phyloP scores from a whole-genome alignment of 1,140 invertebrate genomes.

The Orussus abietinus region DNA sequence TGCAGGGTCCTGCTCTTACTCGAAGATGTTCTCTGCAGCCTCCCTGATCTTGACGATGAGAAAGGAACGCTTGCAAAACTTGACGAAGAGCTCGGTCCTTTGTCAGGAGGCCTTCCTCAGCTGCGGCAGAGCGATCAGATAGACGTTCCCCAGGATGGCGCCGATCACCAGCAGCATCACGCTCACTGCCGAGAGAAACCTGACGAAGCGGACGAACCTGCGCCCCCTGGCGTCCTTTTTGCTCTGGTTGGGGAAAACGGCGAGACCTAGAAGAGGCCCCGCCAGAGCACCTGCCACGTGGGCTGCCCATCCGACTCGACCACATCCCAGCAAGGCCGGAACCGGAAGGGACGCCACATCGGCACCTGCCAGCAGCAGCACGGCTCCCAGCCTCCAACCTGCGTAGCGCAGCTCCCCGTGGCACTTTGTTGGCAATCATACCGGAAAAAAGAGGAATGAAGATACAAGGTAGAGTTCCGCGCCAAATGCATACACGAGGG shows the following conservation, averaged over 20 bases:
- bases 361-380: constrained; percentile 59
- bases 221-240: constrained; percentile 45
- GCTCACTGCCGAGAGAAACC: constrained; percentile 43
- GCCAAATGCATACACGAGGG: too few species aligned
- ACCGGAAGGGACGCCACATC: constrained; percentile 55
- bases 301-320: constrained; percentile 71
- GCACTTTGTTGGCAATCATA: constrained; percentile 56
- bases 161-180: constrained; percentile 43
- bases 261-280: constrained; percentile 75
- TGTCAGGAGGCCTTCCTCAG: constrained; percentile 46
- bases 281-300: constrained; percentile 75
- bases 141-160: constrained; percentile 47
- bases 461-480: constrained; percentile 4
- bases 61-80: constrained; percentile 46
- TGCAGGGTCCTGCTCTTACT: too few species aligned
- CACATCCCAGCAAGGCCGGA: constrained; percentile 41
- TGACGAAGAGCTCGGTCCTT: constrained; percentile 45
- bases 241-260: constrained; percentile 61
- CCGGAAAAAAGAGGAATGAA: constrained; percentile 21
- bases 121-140: constrained; percentile 46
- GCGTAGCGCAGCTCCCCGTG: constrained; percentile 59
- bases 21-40: constrained; percentile 43
- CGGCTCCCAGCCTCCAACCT: constrained; percentile 55
- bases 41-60: constrained; percentile 47
- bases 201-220: constrained; percentile 43